These are phyloP conservation scores for Glaucopsyche alexis DNA, from an alignment of 2,888 invertebrate species.

Conservation along the genomic window DNA sequence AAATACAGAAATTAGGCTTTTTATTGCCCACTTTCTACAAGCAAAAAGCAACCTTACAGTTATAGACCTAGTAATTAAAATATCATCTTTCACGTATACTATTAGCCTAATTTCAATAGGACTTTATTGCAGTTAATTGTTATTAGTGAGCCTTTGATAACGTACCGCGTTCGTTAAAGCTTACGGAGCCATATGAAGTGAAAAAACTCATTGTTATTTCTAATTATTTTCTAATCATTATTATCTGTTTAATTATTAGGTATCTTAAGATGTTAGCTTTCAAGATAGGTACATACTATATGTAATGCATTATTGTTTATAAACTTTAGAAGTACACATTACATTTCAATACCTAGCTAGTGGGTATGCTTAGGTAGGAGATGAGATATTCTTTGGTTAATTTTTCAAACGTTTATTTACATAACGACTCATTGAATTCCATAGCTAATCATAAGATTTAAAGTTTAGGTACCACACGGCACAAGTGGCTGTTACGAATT, in stretches of 20 bases:
- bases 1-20: slow-evolving; percentile 27
- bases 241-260: background rate
- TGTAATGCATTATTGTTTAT: no score
- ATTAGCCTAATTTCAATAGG: slow-evolving; percentile 50
- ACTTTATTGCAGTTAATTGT: slow-evolving; percentile 67
- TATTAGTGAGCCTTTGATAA: slow-evolving; percentile 44
- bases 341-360: no score
- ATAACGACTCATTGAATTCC: no score
- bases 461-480: background rate
- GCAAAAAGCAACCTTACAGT: slow-evolving; percentile 44
- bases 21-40: slow-evolving; percentile 30
- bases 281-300: no score
- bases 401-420: no score
- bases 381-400: no score
- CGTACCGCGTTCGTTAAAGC: slow-evolving; percentile 21
- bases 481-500: background rate
- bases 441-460: no score
- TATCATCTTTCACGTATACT: slow-evolving; percentile 6
- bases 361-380: no score
- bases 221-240: background rate
- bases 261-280: no score
- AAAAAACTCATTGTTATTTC: background rate
- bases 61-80: slow-evolving; percentile 27
- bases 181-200: background rate
- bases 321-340: no score